Evolutionary conservation across 2,797 vertebrate genomes (phyloP).

Genomic region (Salarias fasciatus): DNA sequence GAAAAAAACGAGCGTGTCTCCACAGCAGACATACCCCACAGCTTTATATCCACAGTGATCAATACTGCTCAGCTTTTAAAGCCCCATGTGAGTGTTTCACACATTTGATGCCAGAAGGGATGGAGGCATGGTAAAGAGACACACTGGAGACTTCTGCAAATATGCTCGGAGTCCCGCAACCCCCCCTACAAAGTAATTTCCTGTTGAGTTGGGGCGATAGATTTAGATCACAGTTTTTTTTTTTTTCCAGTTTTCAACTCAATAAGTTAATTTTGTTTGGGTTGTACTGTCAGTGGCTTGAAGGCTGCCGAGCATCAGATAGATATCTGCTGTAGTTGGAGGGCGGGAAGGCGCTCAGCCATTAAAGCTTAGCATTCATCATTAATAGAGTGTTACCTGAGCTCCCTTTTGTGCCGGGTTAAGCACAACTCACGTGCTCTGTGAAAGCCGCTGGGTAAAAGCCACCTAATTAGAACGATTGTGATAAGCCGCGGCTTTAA

Average conservation of each 20-base stretch:
- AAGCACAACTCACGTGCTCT: too few relatives aligned
- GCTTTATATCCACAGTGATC: constrained; percentile 73
- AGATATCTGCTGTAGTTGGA: constrained; percentile 16
- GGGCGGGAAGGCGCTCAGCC: constrained; percentile 9
- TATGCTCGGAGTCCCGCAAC: constrained; percentile 31
- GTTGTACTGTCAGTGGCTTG: constrained; percentile 8
- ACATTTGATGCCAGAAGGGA: constrained; percentile 64
- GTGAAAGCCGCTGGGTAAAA: too few relatives aligned
- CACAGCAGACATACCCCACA: constrained; percentile 67
- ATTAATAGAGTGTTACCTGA: constrained; percentile 59
- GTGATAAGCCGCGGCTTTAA: too few relatives aligned
- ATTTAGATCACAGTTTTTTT: constrained; percentile 1
- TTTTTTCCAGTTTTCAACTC: neutral
- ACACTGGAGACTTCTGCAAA: constrained; percentile 38
- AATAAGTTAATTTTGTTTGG: constrained; percentile 23
- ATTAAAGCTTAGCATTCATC: constrained; percentile 44
- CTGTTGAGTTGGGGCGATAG: constrained; percentile 12
- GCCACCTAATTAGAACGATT: too few relatives aligned
- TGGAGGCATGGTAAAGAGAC: constrained; percentile 32
- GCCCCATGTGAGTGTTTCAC: constrained; percentile 71
- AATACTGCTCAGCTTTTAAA: constrained; percentile 71
- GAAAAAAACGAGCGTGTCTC: constrained; percentile 41
- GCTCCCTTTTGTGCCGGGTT: constrained; percentile 22
- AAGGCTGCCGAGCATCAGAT: neutral
- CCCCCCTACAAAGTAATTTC: constrained; percentile 47